Base-by-base conservation (phyloP, 1,140 invertebrate genomes). In the Drosophila sp. region DNA sequence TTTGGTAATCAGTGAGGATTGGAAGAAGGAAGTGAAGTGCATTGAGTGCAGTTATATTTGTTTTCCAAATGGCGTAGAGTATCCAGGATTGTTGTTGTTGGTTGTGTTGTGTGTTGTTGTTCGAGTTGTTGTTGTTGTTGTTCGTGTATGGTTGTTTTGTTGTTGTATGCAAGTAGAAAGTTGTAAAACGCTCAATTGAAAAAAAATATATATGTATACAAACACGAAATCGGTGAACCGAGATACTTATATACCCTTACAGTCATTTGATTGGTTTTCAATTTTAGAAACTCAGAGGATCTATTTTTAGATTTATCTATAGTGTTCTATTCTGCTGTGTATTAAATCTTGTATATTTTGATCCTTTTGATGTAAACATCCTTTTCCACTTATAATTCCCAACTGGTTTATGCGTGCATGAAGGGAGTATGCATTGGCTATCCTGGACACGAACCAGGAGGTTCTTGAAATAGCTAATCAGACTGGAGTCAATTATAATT, bases 81-180 rank as follows among this genome's bases (percentile, higher is more conserved):
- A 73, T 90, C 79, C 85, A 75, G 66, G 78, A 72, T 85, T 77
- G 62, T 73, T 73, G 66, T 74, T 56, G 55, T 67, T 57, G 55
- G 23, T 32, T 58, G 33, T 58, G 32, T 17, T 35, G 56, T 58
- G 56, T 58, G 6, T 32, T 56, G 56, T 35, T 58, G 56, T 58
- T 58, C 74, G 44, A 74, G 71, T 76, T 65, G 64, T 79, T 79
- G 76, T 65, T 66, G 60, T 77, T 55, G 66, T 70, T 80, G 66
- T 61, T 32, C 32, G 17, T 47, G 33, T 73, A 29, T 70, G 76
- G 69, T 71, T n/a, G 70, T 65, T 67, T 67, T 55, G 65, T 76
- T 58, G 73, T 78, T 79, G 70, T 89, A 89, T 89, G 84, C 70
- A 89, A 89, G 66, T 83, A 89, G 27, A 89, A 65, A 81, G 78